Percentiles rank a stretch among this genome's conserved stretches.
Conservation (phyloP, 2,113 vertebrate species). For the Hirundichthys speculiger region DNA sequence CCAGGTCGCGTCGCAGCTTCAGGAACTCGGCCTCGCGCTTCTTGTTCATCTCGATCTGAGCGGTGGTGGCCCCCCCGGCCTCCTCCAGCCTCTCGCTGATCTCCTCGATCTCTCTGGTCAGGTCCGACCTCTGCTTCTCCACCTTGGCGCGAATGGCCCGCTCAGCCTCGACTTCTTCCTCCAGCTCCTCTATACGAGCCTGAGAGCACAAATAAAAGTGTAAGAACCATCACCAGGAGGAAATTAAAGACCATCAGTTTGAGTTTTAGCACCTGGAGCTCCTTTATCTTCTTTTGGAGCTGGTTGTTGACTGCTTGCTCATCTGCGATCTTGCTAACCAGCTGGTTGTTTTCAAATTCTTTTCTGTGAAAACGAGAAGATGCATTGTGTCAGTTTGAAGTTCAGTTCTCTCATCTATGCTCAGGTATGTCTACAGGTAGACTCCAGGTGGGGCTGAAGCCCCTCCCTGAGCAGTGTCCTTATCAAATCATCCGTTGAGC, state of each 20-base stretch:
- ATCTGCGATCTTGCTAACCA: conserved; percentile 68
- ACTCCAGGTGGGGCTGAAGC: too few relatives aligned
- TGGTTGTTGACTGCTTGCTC: conserved; percentile 58
- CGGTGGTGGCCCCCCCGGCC: conserved; percentile 69
- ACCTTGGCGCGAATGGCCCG: conserved; percentile 64
- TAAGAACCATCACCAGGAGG: too few relatives aligned
- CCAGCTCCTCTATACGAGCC: conserved; percentile 78
- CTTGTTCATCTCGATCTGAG: conserved; percentile 74
- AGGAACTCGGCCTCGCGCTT: conserved; percentile 81
- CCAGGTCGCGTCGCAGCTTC: conserved; percentile 80
- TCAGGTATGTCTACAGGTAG: too few relatives aligned
- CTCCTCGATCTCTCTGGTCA: conserved; percentile 90
- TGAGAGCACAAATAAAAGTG: not conserved
- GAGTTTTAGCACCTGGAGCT: conserved; percentile 30
- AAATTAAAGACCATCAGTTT: too few relatives aligned
- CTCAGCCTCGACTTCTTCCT: conserved; percentile 78
- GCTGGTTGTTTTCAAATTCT: conserved; percentile 70
- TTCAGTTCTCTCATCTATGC: too few relatives aligned
- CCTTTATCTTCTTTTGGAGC: conserved; percentile 71
- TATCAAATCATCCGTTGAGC: too few relatives aligned
- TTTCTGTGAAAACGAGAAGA: conserved; percentile 42
- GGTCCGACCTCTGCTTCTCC: conserved; percentile 76
- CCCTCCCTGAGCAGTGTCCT: too few relatives aligned
- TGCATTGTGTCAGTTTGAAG: not conserved
- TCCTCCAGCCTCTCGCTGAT: conserved; percentile 91